These are phyloP conservation scores for Gadus chalcogrammus DNA, from an alignment of 2,113 vertebrate genomes.

Conservation along the genomic window DNA sequence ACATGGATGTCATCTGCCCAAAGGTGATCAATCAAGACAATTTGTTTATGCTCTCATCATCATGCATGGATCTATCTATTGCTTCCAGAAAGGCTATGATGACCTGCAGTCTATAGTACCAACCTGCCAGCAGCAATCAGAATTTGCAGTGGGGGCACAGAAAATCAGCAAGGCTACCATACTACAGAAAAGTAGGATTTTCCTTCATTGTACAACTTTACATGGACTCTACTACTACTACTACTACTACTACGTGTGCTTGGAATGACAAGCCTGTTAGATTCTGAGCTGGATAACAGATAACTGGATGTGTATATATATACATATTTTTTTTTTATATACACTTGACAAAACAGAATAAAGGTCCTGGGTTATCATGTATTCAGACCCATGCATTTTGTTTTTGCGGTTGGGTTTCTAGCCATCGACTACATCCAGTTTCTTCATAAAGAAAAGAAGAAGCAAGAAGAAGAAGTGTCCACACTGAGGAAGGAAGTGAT, in stretches of 20 bases:
- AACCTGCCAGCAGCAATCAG: slow-evolving; percentile 94
- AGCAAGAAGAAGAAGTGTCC: slow-evolving; percentile 96
- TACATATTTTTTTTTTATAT: not conserved
- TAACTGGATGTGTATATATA: too few relatives aligned
- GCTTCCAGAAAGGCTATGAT: slow-evolving; percentile 91
- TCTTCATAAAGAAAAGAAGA: slow-evolving; percentile 98
- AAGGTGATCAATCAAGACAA: not conserved
- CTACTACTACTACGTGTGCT: too few relatives aligned
- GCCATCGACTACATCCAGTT: slow-evolving; percentile 99
- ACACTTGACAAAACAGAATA: not conserved
- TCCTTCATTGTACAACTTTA: too few relatives aligned
- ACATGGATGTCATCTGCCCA: too few relatives aligned
- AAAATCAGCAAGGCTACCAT: slow-evolving; percentile 97
- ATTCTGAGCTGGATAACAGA: too few relatives aligned
- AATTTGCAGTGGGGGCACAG: slow-evolving; percentile 84
- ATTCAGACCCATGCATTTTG: slow-evolving; percentile 18
- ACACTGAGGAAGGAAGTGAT: slow-evolving; percentile 91
- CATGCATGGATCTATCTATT: not conserved
- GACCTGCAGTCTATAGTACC: slow-evolving; percentile 95
- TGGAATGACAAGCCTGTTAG: too few relatives aligned
- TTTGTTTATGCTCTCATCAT: not conserved
- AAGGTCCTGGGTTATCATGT: not conserved
- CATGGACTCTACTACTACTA: too few relatives aligned
- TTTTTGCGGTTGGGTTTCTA: slow-evolving; percentile 44
- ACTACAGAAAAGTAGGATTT: slow-evolving; percentile 90